Conservation (phyloP, 1,140 invertebrate species). For the Thaumatotibia leucotreta region DNA sequence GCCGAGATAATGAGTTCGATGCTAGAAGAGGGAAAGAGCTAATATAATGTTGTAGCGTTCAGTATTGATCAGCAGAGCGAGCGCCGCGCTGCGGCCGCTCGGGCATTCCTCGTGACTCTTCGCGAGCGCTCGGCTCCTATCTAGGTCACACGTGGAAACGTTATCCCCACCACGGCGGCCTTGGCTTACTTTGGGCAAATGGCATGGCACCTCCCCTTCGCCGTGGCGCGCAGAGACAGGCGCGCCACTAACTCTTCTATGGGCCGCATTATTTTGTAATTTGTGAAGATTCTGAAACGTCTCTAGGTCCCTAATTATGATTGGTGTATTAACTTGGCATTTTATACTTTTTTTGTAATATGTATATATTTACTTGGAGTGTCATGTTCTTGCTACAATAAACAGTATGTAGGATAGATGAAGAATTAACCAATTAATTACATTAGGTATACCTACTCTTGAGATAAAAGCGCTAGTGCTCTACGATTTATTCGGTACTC, state of each 20-base stretch:
- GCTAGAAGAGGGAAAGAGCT: slow-evolving; percentile 30
- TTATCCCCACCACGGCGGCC: slow-evolving; percentile 69
- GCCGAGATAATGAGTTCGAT: slow-evolving; percentile 4
- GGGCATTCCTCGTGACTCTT: slow-evolving; percentile 40
- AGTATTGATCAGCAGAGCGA: slow-evolving; percentile 56
- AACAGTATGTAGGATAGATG: no score
- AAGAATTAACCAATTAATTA: no score
- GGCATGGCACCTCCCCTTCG: slow-evolving; percentile 64
- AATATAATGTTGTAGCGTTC: slow-evolving; percentile 37
- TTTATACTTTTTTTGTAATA: no score
- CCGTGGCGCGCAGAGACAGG: slow-evolving; percentile 29
- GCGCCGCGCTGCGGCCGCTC: slow-evolving; percentile 36
- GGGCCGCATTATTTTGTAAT: not conserved
- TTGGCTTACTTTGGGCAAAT: slow-evolving; percentile 71
- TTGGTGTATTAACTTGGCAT: no score
- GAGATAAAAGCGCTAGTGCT: no score
- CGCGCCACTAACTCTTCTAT: not conserved
- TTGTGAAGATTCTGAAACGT: no score
- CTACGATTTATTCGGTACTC: no score
- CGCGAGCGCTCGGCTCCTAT: slow-evolving; percentile 52
- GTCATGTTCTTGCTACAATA: no score
- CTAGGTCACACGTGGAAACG: slow-evolving; percentile 75
- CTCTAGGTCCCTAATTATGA: no score
- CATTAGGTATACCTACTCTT: no score
- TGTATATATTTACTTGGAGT: no score